Conservation (phyloP, 2,797 vertebrate genomes). For the Malacoctenus gilli region DNA sequence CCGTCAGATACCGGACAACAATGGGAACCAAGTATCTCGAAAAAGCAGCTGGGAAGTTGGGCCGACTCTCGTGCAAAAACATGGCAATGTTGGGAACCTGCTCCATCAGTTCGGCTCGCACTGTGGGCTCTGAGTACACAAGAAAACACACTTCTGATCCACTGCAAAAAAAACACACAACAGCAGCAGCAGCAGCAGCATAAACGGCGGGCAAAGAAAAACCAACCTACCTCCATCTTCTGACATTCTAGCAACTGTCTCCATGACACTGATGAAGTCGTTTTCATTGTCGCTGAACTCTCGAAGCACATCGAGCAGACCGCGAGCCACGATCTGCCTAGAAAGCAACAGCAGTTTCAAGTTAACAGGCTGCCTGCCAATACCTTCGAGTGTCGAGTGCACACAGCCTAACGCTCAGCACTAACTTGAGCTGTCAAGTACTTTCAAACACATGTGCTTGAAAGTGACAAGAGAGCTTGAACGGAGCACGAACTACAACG, state of each 20-base stretch:
- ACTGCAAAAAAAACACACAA: slow-evolving; percentile 3
- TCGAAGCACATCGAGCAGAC: slow-evolving; percentile 87
- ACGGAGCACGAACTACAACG: slow-evolving; percentile 24
- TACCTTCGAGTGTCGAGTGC: slow-evolving; percentile 47
- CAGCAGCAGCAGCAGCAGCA: background rate
- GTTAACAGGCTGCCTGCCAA: slow-evolving; percentile 67
- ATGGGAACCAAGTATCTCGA: slow-evolving; percentile 89
- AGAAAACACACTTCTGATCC: background rate
- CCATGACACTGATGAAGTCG: slow-evolving; percentile 90
- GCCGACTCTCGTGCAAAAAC: slow-evolving; percentile 90
- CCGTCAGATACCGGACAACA: slow-evolving; percentile 87
- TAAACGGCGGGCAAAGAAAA: slow-evolving; percentile 4
- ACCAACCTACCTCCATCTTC: slow-evolving; percentile 89
- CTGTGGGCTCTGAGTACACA: slow-evolving; percentile 85
- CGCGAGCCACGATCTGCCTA: slow-evolving; percentile 91
- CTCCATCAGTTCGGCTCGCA: slow-evolving; percentile 91
- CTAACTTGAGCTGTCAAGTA: slow-evolving; percentile 51
- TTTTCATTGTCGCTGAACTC: slow-evolving; percentile 91
- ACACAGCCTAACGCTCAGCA: slow-evolving; percentile 31
- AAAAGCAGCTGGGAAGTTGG: slow-evolving; percentile 87
- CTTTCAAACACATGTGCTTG: slow-evolving; percentile 11
- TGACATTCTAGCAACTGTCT: slow-evolving; percentile 89
- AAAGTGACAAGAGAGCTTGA: slow-evolving; percentile 35
- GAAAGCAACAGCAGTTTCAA: slow-evolving; percentile 65
- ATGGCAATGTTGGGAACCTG: slow-evolving; percentile 90